Conservation (phyloP, 2,113 vertebrate genomes). For the Bambusicola thoracicus region DNA sequence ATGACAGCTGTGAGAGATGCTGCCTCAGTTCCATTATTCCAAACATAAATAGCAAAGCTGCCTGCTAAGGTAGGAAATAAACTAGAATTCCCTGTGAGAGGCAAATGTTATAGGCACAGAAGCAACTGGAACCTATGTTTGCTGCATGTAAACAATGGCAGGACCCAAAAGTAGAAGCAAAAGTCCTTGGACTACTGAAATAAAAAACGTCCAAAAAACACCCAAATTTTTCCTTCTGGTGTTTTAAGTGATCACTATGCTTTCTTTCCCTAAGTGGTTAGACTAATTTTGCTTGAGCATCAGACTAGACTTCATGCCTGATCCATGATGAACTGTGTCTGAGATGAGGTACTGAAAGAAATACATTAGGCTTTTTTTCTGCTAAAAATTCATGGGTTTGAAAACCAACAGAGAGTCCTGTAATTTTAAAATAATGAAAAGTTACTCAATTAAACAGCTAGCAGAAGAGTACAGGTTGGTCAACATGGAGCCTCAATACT, state of each 20-base stretch:
- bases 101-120: conserved; percentile 21
- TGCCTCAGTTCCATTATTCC: background rate
- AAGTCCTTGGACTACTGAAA: background rate
- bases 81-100: background rate
- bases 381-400: background rate
- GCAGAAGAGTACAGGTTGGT: rapidly evolving
- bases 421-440: background rate
- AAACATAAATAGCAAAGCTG: conserved; percentile 53
- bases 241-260: background rate
- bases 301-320: background rate
- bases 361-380: background rate
- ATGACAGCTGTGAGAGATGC: conserved; percentile 62
- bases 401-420: background rate
- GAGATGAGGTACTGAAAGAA: background rate
- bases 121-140: background rate
- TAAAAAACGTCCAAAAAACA: rapidly evolving
- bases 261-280: background rate
- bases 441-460: rapidly evolving
- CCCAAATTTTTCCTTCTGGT: background rate
- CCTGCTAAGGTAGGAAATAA: conserved; percentile 53
- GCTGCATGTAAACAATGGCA: background rate
- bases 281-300: background rate
- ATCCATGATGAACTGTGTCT: background rate
- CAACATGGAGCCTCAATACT: background rate
- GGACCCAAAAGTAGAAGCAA: background rate